Evolutionary conservation across 2,113 vertebrate species (phyloP).

Genomic region (Lipophrys pholis): DNA sequence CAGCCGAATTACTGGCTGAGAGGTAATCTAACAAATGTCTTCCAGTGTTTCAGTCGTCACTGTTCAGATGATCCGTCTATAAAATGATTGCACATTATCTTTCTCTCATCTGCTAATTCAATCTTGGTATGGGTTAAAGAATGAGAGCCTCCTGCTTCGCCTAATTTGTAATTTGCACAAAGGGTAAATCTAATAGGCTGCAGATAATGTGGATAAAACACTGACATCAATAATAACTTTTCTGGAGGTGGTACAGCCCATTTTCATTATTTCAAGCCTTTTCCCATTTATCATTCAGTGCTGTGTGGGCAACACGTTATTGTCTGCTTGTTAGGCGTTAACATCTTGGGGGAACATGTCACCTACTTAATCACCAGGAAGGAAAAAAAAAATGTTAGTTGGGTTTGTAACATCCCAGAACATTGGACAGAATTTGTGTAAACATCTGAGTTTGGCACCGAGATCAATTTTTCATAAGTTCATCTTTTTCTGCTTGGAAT

Average conservation of each 20-base stretch:
- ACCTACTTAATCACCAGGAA: constrained; percentile 52
- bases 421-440: constrained; percentile 29
- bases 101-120: not conserved
- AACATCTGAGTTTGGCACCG: constrained; percentile 53
- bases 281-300: constrained; percentile 6
- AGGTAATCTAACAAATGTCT: not conserved
- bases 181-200: not conserved
- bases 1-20: not conserved
- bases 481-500: constrained; percentile 31
- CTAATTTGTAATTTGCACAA: not conserved
- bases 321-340: constrained; percentile 36
- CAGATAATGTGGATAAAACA: not conserved
- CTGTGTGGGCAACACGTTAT: constrained; percentile 40
- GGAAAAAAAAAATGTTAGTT: constrained; percentile 20
- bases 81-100: not conserved
- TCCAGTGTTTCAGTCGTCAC: not conserved
- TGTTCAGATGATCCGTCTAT: not conserved
- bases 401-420: constrained; percentile 38
- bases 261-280: constrained; percentile 26
- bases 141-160: too few relatives aligned
- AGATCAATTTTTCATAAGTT: constrained; percentile 56
- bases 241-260: constrained; percentile 13
- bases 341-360: constrained; percentile 47
- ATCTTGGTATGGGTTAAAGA: not conserved
- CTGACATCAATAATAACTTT: constrained; percentile 3